Percentiles rank a stretch among this genome's conserved stretches.
Evolutionary conservation across 2,797 vertebrate species (phyloP).

Genomic region (Siniperca undulata): DNA sequence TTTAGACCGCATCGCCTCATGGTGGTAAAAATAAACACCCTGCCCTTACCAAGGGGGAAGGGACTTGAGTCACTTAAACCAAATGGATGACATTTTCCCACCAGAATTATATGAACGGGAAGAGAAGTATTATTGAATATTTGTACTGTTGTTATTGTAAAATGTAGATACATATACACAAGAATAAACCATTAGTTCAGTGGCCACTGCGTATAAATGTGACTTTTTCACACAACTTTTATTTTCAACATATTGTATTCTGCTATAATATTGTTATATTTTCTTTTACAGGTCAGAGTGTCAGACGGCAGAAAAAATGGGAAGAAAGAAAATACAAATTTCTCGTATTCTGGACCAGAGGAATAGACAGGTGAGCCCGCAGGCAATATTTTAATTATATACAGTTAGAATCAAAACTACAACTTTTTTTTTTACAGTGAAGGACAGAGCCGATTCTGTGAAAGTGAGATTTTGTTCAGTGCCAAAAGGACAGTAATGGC

Average conservation of each 20-base stretch:
- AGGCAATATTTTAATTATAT: not conserved
- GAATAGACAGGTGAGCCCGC: constrained; percentile 90
- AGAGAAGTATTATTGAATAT: not conserved
- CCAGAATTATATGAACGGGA: constrained; percentile 48
- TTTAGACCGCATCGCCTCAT: constrained; percentile 80
- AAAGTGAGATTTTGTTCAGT: not conserved
- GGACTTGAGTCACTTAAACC: constrained; percentile 65
- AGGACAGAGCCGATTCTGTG: not conserved
- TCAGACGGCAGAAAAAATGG: constrained; percentile 84
- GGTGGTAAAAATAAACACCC: constrained; percentile 81
- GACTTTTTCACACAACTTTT: not conserved
- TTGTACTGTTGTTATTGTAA: constrained; percentile 2
- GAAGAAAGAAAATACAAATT: constrained; percentile 97
- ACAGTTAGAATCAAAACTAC: not conserved
- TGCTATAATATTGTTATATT: not conserved
- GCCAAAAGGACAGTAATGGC: not conserved
- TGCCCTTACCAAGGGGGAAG: constrained; percentile 55
- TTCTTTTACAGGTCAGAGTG: constrained; percentile 52
- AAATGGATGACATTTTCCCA: constrained; percentile 72
- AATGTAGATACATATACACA: not conserved
- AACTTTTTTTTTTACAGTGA: not conserved
- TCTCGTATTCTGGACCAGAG: constrained; percentile 95
- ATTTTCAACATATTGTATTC: not conserved
- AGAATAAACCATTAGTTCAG: not conserved
- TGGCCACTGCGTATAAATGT: not conserved